Base-by-base conservation (phyloP, 2,888 invertebrate genomes). In the Matsumyia berberina region DNA sequence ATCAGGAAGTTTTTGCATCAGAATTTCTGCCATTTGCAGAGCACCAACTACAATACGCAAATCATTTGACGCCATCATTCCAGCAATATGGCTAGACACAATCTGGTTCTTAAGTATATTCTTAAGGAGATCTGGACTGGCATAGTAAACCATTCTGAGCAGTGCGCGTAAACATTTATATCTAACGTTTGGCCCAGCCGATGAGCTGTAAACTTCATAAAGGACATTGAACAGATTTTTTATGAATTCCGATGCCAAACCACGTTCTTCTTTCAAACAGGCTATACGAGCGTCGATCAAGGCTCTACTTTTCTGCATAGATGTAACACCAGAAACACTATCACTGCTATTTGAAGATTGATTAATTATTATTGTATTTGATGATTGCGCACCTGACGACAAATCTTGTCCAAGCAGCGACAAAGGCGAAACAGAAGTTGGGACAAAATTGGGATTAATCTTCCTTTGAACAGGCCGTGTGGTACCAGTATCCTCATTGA, bases 151-250 rank as follows among this genome's bases (percentile, higher is more conserved):
- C 96, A 99, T 99, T 83, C 99, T 95, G 70, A 99, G 93, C 81
- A 99, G 94, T 5, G 99, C 99, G 89, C 98, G 96, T 82, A 99
- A 94, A 90, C 99, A 99, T 92, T 98, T 98, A 92, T 98, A 98
- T 88, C 99, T 95, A 31, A 99, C 98, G 81, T 98, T 97, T 31
- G 99, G 98, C 7, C 99, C 99, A 69, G 99, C 99, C 83, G 98
- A 98, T 88, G 97, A 98, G 92, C 97, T 98, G 93, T 99, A 99
- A 70, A 99, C 98, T 93, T 99, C 99, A 92, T 99, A 99, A 53
- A 99, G 93, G 29, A 99, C 97, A 49, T 97, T 96, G 92, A 99
- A 98, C 82, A 99, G 93, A 46, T 97, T 96, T 88, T 96, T 94
- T 58, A 94, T 95, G 87, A 95, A 94, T 82, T 94, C 93, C 1